Evolutionary conservation across 2,113 vertebrate genomes (phyloP).

Genomic region (Oreamnos americanus): DNA sequence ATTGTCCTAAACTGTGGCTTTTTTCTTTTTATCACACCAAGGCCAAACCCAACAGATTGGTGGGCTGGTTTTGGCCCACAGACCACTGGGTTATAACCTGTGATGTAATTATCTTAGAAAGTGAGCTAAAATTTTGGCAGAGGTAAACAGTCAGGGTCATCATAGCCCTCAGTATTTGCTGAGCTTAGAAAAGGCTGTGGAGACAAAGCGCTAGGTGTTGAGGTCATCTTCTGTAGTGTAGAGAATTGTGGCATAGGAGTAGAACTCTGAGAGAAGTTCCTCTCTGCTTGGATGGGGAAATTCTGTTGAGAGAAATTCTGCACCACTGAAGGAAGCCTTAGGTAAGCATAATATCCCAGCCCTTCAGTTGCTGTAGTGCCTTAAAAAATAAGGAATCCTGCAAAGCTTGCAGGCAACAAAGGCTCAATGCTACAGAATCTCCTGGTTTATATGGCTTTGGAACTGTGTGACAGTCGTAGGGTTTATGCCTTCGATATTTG

Average conservation of each 20-base stretch:
- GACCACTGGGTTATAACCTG: conserved; percentile 45
- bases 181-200: neutral
- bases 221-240: conserved; percentile 7
- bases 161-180: neutral
- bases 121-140: conserved; percentile 46
- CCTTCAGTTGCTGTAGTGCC: neutral
- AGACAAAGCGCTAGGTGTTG: conserved; percentile 23
- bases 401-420: neutral
- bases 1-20: neutral
- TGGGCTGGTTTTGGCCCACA: conserved; percentile 2
- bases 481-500: neutral
- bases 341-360: neutral
- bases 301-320: neutral
- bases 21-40: neutral
- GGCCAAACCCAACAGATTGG: neutral
- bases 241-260: neutral
- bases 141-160: neutral
- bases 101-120: conserved; percentile 48
- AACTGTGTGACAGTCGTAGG: neutral
- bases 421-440: neutral
- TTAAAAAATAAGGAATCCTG: neutral
- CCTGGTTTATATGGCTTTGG: neutral
- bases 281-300: neutral
- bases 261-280: neutral
- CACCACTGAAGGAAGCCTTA: neutral